phyloP scores from a whole-genome alignment of 2,888 invertebrate genomes.

The Slavum lentiscoides region DNA sequence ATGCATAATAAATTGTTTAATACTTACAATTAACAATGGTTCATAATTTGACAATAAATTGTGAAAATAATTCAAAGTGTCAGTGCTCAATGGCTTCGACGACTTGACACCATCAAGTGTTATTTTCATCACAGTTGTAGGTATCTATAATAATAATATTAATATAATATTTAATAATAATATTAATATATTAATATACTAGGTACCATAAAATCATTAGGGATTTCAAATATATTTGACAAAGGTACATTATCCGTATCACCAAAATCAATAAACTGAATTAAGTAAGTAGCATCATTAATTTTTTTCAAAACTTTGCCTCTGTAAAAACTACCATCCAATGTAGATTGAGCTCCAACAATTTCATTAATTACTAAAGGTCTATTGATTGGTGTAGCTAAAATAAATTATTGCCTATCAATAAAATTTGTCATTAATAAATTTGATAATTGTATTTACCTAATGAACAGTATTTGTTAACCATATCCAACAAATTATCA shows the following conservation, averaged over 20 bases:
- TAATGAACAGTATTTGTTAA: conserved; percentile 20
- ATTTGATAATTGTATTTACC: not conserved
- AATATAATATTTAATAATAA: too few species aligned
- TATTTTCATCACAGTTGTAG: conserved; percentile 23
- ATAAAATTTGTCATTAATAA: not conserved
- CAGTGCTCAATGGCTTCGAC: not conserved
- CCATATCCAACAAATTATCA: conserved; percentile 3
- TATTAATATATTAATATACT: not conserved
- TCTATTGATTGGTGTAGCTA: conserved; percentile 28
- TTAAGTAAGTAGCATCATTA: conserved; percentile 2
- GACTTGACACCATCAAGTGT: conserved; percentile 14
- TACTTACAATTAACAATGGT: conserved; percentile 41
- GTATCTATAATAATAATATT: conserved; percentile 10
- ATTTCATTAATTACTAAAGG: conserved; percentile 35
- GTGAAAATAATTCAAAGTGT: conserved; percentile 11
- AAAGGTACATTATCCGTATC: conserved; percentile 23
- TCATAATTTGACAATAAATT: conserved; percentile 19
- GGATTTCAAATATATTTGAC: conserved; percentile 35
- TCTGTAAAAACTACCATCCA: conserved; percentile 25
- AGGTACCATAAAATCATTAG: conserved; percentile 30
- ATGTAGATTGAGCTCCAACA: conserved; percentile 24
- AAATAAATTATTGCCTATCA: not conserved
- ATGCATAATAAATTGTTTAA: not conserved
- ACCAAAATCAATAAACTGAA: conserved; percentile 41
- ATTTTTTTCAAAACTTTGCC: conserved; percentile 43